Conservation (phyloP, 2,113 vertebrate genomes). For the Cyphomyrus discorhynchus region DNA sequence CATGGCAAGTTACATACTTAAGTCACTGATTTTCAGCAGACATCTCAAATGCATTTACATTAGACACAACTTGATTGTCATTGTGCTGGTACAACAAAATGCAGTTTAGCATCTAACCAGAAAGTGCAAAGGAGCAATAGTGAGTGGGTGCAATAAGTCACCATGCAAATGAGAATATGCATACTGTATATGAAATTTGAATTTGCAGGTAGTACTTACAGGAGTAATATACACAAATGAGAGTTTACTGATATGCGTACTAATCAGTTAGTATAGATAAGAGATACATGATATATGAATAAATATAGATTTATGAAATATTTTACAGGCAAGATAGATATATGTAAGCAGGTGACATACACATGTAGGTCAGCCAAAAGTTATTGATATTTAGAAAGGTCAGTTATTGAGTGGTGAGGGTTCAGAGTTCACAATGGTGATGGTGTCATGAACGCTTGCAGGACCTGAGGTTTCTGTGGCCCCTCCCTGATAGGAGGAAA, state of each 20-base stretch:
- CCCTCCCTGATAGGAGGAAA: not conserved
- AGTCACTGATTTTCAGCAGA: not conserved
- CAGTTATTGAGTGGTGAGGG: not conserved
- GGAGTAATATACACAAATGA: too few relatives aligned
- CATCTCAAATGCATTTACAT: not conserved
- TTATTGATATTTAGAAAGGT: not conserved
- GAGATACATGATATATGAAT: not conserved
- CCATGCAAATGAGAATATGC: too few relatives aligned
- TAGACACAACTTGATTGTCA: too few relatives aligned
- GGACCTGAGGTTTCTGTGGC: not conserved
- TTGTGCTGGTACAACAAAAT: too few relatives aligned
- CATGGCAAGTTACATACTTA: not conserved
- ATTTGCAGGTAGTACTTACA: too few relatives aligned
- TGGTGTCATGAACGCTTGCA: not conserved
- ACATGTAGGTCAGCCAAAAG: not conserved
- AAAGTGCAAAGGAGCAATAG: too few relatives aligned
- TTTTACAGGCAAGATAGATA: not conserved
- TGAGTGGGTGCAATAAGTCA: too few relatives aligned
- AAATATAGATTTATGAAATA: not conserved
- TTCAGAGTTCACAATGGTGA: not conserved
- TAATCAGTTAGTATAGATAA: not conserved
- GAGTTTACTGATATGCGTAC: too few relatives aligned
- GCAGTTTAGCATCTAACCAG: too few relatives aligned
- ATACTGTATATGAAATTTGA: too few relatives aligned
- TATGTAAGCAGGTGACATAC: not conserved